Conservation (phyloP, 2,797 vertebrate species). For the Leptatherina wallacei region DNA sequence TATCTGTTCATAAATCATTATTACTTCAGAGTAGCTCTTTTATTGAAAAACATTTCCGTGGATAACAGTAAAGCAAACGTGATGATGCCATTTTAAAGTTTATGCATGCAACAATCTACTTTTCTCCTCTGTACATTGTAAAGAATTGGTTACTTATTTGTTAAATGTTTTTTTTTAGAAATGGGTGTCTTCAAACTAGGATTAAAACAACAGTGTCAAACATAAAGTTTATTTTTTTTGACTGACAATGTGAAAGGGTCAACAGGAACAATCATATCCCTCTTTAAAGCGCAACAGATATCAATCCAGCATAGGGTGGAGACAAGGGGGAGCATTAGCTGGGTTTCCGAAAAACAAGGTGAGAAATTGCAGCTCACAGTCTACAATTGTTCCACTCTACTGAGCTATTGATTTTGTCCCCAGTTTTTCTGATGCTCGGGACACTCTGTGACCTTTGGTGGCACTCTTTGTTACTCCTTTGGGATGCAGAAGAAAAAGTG, state of each 20-base stretch:
- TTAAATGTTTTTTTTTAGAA: conserved; percentile 2
- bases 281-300: conserved; percentile 70
- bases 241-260: conserved; percentile 26
- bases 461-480: conserved; percentile 65
- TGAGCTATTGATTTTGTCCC: conserved; percentile 81
- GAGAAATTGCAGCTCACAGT: conserved; percentile 75
- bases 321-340: conserved; percentile 73
- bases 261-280: conserved; percentile 24
- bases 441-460: conserved; percentile 61
- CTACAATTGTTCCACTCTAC: conserved; percentile 77
- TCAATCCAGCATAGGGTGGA: conserved; percentile 60
- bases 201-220: neutral
- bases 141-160: neutral
- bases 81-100: neutral
- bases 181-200: neutral
- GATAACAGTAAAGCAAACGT: neutral
- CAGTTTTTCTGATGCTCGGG: conserved; percentile 43
- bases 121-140: neutral
- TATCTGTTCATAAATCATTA: too few species aligned
- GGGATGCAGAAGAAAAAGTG: conserved; percentile 64
- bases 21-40: neutral
- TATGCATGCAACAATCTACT: neutral
- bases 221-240: conserved; percentile 25
- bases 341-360: conserved; percentile 82
- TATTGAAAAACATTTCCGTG: neutral